A percentile compares a stretch with the other conserved stretches of the same genome.
phyloP scores from a whole-genome alignment of 2,797 vertebrate genomes.

The Borostomias antarcticus region DNA sequence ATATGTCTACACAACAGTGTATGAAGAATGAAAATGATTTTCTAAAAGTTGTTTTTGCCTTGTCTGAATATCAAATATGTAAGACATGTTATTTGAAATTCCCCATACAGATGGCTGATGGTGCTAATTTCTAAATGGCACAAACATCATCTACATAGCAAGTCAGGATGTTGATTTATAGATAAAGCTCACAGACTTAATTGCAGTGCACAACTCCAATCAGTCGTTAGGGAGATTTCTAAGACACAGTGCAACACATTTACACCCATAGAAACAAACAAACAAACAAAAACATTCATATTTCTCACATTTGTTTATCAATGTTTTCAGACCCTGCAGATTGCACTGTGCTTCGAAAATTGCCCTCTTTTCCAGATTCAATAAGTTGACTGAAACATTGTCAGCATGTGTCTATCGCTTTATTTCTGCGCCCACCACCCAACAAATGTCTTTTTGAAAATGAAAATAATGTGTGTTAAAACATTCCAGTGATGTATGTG shows the following conservation, averaged over 20 bases:
- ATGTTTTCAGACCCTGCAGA: constrained; percentile 77
- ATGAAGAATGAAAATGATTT: constrained; percentile 78
- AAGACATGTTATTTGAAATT: constrained; percentile 65
- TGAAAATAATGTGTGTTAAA: constrained; percentile 66
- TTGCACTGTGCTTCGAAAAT: constrained; percentile 65
- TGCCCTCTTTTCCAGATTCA: constrained; percentile 76
- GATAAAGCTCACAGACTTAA: constrained; percentile 88
- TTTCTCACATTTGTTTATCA: constrained; percentile 76
- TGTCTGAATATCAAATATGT: constrained; percentile 70
- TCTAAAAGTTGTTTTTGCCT: constrained; percentile 70
- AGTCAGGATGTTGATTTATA: constrained; percentile 97
- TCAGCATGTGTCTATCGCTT: constrained; percentile 69
- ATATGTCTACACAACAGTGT: constrained; percentile 45
- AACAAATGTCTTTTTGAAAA: constrained; percentile 74
- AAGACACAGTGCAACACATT: constrained; percentile 65
- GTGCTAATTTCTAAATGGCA: constrained; percentile 90
- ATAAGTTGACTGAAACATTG: constrained; percentile 80
- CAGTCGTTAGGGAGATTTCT: constrained; percentile 71
- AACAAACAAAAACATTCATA: constrained; percentile 79
- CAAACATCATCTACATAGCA: constrained; percentile 89
- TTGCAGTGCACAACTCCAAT: constrained; percentile 87
- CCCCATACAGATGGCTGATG: constrained; percentile 84
- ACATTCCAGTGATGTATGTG: constrained; percentile 43
- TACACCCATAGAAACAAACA: constrained; percentile 70
- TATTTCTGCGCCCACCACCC: constrained; percentile 65